These are phyloP conservation scores for Anas platyrhynchos DNA, from an alignment of 2,113 vertebrate genomes.

Conservation along the genomic window DNA sequence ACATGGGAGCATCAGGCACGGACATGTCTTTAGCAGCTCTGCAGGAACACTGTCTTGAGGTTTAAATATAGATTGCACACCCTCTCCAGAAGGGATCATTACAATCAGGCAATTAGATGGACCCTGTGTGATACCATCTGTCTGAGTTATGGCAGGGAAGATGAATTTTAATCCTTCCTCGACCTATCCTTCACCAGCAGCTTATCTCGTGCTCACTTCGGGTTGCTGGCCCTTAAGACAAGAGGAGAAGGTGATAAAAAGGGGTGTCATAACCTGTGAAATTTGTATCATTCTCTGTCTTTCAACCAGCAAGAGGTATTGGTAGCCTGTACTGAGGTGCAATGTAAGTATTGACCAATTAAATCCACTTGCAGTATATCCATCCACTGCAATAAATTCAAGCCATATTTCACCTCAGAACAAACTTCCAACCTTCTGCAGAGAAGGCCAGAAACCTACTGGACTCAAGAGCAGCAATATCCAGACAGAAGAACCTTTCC, in stretches of 20 bases:
- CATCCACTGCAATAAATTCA: neutral
- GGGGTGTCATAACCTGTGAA: neutral
- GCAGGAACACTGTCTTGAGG: neutral
- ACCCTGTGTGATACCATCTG: neutral
- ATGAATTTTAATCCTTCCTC: neutral
- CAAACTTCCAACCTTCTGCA: neutral
- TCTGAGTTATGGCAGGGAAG: neutral
- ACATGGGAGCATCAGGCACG: neutral
- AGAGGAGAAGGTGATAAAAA: neutral
- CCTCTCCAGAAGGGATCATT: neutral
- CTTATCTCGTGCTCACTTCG: neutral
- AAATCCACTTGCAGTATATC: neutral
- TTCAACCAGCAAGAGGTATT: neutral
- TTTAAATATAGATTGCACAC: neutral
- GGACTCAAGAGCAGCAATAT: neutral
- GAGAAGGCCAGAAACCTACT: neutral
- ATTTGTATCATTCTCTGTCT: neutral
- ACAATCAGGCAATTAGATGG: neutral
- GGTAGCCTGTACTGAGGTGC: neutral
- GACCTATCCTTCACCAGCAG: neutral
- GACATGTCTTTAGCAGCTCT: neutral
- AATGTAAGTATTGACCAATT: neutral
- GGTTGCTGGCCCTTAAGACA: neutral
- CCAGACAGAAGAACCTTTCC: neutral
- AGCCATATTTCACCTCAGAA: neutral